Conservation (phyloP, 2,888 invertebrate species). For the Cabera pusaria region DNA sequence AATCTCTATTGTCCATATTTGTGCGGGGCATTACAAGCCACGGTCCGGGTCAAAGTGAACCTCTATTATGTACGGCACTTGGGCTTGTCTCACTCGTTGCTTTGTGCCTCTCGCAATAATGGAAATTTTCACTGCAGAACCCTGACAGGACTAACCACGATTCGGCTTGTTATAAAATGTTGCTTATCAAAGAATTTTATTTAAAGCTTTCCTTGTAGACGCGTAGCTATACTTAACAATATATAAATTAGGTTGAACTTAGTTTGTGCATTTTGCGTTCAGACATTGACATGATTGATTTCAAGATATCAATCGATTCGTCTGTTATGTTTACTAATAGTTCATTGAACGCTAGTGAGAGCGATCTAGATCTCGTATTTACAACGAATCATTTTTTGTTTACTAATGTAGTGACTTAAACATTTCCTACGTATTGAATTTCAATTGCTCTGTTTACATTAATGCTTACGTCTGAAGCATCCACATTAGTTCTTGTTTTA, state of each 20-base stretch:
- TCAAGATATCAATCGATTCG: constrained; percentile 12
- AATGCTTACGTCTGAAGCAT: constrained; percentile 28
- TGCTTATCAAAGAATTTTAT: constrained; percentile 6
- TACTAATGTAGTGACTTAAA: constrained; percentile 18
- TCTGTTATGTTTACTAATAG: constrained; percentile 12
- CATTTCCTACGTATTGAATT: constrained; percentile 26
- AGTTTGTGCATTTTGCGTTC: not conserved
- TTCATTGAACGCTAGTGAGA: constrained; percentile 13
- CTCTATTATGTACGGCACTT: constrained; percentile 56
- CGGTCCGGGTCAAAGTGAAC: constrained; percentile 61
- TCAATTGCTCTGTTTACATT: constrained; percentile 26
- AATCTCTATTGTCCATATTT: constrained; percentile 63
- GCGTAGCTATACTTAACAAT: too few species aligned
- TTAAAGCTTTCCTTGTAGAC: constrained; percentile 1
- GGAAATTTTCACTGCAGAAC: constrained; percentile 19
- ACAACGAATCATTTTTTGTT: constrained; percentile 12
- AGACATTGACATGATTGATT: constrained; percentile 14
- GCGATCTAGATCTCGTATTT: constrained; percentile 10
- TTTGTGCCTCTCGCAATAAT: constrained; percentile 30
- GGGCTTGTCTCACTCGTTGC: constrained; percentile 43
- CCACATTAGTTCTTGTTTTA: constrained; percentile 26
- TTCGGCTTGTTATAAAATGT: constrained; percentile 15
- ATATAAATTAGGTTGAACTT: too few species aligned
- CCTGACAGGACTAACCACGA: constrained; percentile 16
- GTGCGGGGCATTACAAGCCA: constrained; percentile 51